Base-by-base conservation (phyloP, 2,113 vertebrate genomes). In the Charina bottae region DNA sequence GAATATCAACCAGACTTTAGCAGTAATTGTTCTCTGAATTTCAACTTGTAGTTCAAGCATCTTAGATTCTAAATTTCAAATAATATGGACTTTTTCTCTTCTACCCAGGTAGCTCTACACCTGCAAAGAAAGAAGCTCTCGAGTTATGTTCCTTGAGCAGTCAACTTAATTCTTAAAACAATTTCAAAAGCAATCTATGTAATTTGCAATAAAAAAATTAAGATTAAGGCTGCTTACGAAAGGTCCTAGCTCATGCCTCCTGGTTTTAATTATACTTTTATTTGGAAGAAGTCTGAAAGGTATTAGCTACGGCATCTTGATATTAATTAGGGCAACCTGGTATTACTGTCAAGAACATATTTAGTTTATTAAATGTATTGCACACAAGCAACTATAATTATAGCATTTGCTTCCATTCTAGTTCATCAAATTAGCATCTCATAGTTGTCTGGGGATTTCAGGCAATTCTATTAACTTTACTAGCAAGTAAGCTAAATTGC, bases 261-360 rank as follows among this genome's bases (percentile, higher is more conserved):
- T 60, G 54, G 23, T 90, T 78, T 49, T 94, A 68, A 85, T 33
- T 7, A 84, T 15, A 72, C 83, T 10, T 28, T 90, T 15, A 68
- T 78, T 90, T 2, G 90, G 26, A 83, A 89, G 24, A 46, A 88
- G 92, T 90, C 23, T 58, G 7, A 88, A 90, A 53, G 62, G 17
- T 0, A 1, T 49, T 62, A 88, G 46, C 1, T 0, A 59, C 0
- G 8, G 23, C 13, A 17, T 10, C 0, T 0, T 11, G n/a, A 85
- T 78, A 88, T 49, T 21, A 90, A 88, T 6, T 49, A 6, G 92
- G 84, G 6, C 56, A 95, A 93, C 2, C 56, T 6, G 54, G 60
- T 68, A 78, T 42, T 26, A 49, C 88, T 93, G 12, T 21, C 6
- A 1, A 42, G 23, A 10, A 42, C n/a, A 37, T 10, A 2, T 62